Evolutionary conservation across 2,113 vertebrate species (phyloP), one percentile per base, ranked within the genome.

Genomic region (Machaerirhynchus nigripectus): DNA sequence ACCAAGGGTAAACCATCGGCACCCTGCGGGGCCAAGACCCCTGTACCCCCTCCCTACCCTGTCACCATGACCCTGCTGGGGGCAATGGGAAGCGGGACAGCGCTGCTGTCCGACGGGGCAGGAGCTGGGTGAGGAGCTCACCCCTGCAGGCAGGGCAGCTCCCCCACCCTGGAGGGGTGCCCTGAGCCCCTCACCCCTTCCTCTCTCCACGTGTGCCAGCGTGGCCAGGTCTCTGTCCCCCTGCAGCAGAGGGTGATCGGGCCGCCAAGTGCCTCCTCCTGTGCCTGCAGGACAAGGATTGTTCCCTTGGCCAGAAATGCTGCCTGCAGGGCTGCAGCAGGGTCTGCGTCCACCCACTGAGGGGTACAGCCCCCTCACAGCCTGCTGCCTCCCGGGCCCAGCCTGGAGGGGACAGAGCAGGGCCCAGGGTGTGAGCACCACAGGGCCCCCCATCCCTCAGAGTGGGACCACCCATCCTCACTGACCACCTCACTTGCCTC

Each of bases 211-310:
- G 8, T 49, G 19, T 79, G 28, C 37, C 91, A 95, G 89, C 1
- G 0, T 49, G 65, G 47, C 67, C 84, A 0, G 89, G 89, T 57
- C 64, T 93, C 55, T 95, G 94, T 71, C 73, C 77, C 7, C 13
- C 52, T 1, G 0, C 3, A 6, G 28, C 56, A 28, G 37, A 59
- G 2, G 14, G 30, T 13, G 61, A 65, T 37, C 4, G 0, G 9
- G 27, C 10, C 0, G 67, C 46, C 8, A 7, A 55, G 16, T 95
- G 91, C 87, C 56, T 33, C 21, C 20, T 83, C 53, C 87, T 63
- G 40, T 96, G 95, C 63, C 61, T 91, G 39, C 70, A 90, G 74
- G 96, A 96, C 82, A 52, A 28, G 37, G 91, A 95, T 10, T 96
- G 96, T 5, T 50, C 91, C 19, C 59, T 39, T 0, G 2, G 47